Percentiles rank a stretch among this genome's conserved stretches.
These are phyloP conservation scores for Eristalinus sepulchralis DNA, from an alignment of 2,888 invertebrate species.

Conservation along the genomic window DNA sequence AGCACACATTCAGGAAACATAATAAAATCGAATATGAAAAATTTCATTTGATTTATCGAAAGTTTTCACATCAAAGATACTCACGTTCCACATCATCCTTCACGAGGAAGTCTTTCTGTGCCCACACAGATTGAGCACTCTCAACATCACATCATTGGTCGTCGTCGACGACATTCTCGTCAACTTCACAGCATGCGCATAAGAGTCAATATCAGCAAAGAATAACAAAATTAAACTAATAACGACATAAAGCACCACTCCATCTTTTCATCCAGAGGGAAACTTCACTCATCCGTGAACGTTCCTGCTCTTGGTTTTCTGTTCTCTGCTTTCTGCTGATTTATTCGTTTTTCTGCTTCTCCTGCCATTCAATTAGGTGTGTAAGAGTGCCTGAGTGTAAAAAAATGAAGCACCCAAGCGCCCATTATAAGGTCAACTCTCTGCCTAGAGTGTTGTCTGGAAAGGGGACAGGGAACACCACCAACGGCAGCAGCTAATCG, in stretches of 20 bases:
- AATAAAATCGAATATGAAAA: conserved; percentile 10
- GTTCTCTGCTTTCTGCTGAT: conserved; percentile 22
- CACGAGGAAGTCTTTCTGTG: conserved; percentile 9
- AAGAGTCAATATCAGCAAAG: conserved; percentile 34
- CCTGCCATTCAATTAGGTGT: conserved; percentile 25
- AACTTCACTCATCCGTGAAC: conserved; percentile 26
- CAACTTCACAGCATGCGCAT: conserved; percentile 61
- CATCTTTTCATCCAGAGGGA: conserved; percentile 28
- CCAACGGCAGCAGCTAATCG: conserved; percentile 3
- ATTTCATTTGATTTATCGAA: conserved; percentile 49
- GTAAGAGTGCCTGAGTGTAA: conserved; percentile 16
- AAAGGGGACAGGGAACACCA: not conserved
- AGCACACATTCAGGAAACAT: not conserved
- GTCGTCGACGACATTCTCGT: not conserved
- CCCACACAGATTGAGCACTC: conserved; percentile 8
- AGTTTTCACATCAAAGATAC: conserved; percentile 48
- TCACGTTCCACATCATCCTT: not conserved
- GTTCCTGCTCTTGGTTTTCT: conserved; percentile 12
- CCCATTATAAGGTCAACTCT: conserved; percentile 40
- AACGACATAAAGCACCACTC: conserved; percentile 51
- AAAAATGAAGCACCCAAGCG: conserved; percentile 19
- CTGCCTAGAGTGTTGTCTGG: not conserved
- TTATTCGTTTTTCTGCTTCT: conserved; percentile 27
- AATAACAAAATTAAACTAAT: conserved; percentile 60
- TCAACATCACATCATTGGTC: not conserved